Evolutionary conservation across 2,797 vertebrate species (phyloP).

Genomic region (Falco concolor): DNA sequence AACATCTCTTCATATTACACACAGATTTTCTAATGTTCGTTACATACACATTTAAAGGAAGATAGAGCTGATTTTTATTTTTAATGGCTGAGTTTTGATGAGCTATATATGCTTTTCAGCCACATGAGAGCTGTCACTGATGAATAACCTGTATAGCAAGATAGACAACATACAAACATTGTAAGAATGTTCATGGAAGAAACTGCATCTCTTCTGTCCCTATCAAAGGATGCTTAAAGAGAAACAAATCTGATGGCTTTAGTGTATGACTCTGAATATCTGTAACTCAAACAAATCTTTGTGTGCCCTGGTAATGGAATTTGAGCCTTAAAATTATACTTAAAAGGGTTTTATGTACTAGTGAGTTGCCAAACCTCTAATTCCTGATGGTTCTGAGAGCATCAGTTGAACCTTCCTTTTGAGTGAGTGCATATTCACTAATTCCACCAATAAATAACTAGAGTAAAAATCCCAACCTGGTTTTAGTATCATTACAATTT

Average conservation of each 20-base stretch:
- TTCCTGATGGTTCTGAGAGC: neutral
- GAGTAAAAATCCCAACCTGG: too few relatives aligned
- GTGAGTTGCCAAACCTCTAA: neutral
- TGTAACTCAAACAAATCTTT: neutral
- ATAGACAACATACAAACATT: neutral
- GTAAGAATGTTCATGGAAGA: neutral
- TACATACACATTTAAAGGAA: neutral
- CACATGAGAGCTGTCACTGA: neutral
- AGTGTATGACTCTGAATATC: neutral
- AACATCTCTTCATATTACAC: neutral
- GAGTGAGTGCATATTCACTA: neutral
- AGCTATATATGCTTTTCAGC: neutral
- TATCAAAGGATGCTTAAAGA: neutral
- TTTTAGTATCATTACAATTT: neutral
- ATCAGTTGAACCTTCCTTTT: neutral
- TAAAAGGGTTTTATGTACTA: neutral
- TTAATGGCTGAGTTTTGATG: neutral
- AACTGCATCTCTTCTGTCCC: neutral
- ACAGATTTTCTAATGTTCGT: neutral
- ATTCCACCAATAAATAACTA: neutral
- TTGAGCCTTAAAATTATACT: neutral
- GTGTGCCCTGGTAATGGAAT: neutral
- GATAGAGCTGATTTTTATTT: neutral
- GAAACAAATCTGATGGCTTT: neutral
- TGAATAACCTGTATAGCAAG: neutral